These are phyloP conservation scores for Araneus ventricosus DNA, from an alignment of 1,140 invertebrate genomes.

Conservation along the genomic window DNA sequence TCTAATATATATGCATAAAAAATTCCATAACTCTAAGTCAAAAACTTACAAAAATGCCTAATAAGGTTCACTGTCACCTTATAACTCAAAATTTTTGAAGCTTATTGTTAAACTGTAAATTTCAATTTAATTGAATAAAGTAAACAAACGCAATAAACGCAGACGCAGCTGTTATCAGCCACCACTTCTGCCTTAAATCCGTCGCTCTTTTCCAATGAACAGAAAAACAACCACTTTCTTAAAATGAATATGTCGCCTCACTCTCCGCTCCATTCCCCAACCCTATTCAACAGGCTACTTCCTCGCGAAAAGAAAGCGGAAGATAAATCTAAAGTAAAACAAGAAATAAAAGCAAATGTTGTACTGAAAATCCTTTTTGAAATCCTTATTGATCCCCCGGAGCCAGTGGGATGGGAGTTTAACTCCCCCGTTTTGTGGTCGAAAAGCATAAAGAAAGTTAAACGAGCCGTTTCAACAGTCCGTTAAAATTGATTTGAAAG, in stretches of 20 bases:
- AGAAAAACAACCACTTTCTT: not conserved
- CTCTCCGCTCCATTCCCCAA: not conserved
- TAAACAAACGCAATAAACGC: too few relatives aligned
- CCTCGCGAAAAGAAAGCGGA: not conserved
- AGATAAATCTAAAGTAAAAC: constrained; percentile 57
- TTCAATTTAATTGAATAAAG: too few relatives aligned
- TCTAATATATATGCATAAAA: too few relatives aligned
- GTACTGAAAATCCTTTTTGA: constrained; percentile 69
- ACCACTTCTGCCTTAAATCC: too few relatives aligned
- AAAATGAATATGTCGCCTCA: not conserved
- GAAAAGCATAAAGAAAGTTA: constrained; percentile 63
- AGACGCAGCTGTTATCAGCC: too few relatives aligned
- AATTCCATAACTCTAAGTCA: too few relatives aligned
- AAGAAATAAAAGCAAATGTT: constrained; percentile 48
- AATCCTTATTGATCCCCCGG: constrained; percentile 67
- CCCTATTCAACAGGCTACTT: constrained; percentile 15
- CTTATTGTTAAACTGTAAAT: too few relatives aligned
- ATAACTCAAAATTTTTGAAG: too few relatives aligned
- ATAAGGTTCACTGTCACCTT: too few relatives aligned
- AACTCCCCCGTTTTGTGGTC: constrained; percentile 64
- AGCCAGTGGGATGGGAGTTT: constrained; percentile 50
- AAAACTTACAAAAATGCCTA: too few relatives aligned
- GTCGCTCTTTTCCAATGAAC: not conserved
- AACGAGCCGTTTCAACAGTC: constrained; percentile 72
- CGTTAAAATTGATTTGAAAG: constrained; percentile 74